Evolutionary conservation across 2,113 vertebrate species (phyloP), one percentile per base, ranked within the genome.

Genomic region (Taxidea taxus): DNA sequence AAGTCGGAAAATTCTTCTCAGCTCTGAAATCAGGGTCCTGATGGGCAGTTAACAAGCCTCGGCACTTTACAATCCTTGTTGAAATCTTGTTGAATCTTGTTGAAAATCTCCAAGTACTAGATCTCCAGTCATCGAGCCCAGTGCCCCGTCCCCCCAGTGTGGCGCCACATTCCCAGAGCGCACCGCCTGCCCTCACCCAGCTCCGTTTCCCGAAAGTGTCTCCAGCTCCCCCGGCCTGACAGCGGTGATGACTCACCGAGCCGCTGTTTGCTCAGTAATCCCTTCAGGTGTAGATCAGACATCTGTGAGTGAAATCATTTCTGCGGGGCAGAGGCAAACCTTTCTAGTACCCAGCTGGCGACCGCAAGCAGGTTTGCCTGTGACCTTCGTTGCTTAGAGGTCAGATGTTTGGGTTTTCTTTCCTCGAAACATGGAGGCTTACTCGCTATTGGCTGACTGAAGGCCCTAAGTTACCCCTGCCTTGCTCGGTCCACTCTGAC

Each of bases 291-390:
- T 84, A 96, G 64, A 96, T 83, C 83, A 96, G 95, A 87, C 96
- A 98, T 98, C 97, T 98, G 97, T 90, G 91, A 77, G 58, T 75
- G 68, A 97, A 98, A 88, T 90, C 25, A 60, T 96, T 96, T 94
- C 84, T 60, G 31, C 74, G 68, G 90, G 86, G 37, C 44, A 7
- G 34, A 42, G 4, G 29, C 39, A 87, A 94, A 7, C 5, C 29
- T 97, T 93, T 44, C 87, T 91, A 89, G 97, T 49, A 97, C 18
- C 23, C 66, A 95, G 87, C 83, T 97, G 93, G 87, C 97, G 98
- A 96, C 97, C 54, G 91, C n/a, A 81, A 77, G 90, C 44, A 60
- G 64, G 87, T 91, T 93, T 98, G 56, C 54, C 88, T 93, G 62
- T 1, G 90, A 60, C 84, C 74, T 95, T 94, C 88, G 56, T 58